Evolutionary conservation across 1,140 invertebrate genomes (phyloP).

Genomic region (Neelides sp.): DNA sequence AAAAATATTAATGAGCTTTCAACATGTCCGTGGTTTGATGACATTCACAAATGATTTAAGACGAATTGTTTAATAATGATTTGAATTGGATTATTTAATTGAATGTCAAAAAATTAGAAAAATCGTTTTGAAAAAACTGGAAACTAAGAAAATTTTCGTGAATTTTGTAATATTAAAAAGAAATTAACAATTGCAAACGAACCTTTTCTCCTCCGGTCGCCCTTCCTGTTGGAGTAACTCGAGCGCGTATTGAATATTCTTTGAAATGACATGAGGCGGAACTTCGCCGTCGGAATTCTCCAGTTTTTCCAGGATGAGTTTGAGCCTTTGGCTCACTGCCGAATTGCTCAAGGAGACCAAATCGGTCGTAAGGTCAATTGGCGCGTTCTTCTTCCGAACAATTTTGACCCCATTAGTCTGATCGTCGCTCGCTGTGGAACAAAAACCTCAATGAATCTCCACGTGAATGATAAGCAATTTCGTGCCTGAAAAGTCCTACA

Average conservation of each 20-base stretch:
- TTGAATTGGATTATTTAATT: too few relatives aligned
- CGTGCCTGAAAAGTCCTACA: too few relatives aligned
- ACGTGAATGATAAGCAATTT: too few relatives aligned
- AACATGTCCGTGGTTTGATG: too few relatives aligned
- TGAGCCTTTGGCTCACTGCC: slow-evolving; percentile 23
- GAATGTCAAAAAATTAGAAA: too few relatives aligned
- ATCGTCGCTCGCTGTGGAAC: slow-evolving; percentile 28
- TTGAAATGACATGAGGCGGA: slow-evolving; percentile 19
- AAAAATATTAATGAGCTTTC: too few relatives aligned
- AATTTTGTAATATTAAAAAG: neutral
- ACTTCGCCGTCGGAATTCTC: slow-evolving; percentile 19
- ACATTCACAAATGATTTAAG: too few relatives aligned
- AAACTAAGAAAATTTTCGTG: too few relatives aligned
- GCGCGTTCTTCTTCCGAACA: slow-evolving; percentile 23
- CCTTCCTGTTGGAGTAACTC: slow-evolving; percentile 25
- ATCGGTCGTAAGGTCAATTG: slow-evolving; percentile 25
- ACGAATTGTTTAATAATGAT: too few relatives aligned
- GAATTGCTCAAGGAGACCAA: slow-evolving; percentile 13
- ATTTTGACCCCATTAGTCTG: slow-evolving; percentile 31
- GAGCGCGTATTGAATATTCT: slow-evolving; percentile 30
- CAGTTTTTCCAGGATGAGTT: slow-evolving; percentile 27
- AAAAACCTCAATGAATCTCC: too few relatives aligned
- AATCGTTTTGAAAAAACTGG: too few relatives aligned
- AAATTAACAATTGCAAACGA: slow-evolving; percentile 2
- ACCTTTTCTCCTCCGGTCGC: slow-evolving; percentile 19